phyloP scores from a whole-genome alignment of 2,888 invertebrate species.

The Epinotia ramella region DNA sequence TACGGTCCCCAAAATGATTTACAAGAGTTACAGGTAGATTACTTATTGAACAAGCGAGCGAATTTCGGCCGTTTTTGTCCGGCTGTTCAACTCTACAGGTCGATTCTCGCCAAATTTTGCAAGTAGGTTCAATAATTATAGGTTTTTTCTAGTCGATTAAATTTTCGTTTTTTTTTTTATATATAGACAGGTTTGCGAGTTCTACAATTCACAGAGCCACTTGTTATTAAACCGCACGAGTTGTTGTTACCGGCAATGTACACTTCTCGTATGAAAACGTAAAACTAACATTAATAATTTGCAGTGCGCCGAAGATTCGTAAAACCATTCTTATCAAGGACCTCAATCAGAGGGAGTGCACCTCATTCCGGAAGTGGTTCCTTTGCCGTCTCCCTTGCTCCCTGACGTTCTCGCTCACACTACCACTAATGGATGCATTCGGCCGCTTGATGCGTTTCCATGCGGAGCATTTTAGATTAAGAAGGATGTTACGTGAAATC shows the following conservation, averaged over 20 bases:
- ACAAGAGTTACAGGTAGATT: too few relatives aligned
- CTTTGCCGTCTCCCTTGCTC: constrained; percentile 75
- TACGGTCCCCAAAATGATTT: too few relatives aligned
- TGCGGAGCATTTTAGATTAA: constrained; percentile 65
- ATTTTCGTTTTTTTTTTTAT: too few relatives aligned
- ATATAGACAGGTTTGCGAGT: too few relatives aligned
- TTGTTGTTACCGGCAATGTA: neutral
- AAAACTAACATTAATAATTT: constrained; percentile 22
- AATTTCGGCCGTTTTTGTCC: too few relatives aligned
- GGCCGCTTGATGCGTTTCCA: constrained; percentile 69
- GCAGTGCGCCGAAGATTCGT: constrained; percentile 24
- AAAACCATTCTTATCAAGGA: constrained; percentile 41
- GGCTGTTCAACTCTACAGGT: too few relatives aligned
- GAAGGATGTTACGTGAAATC: neutral
- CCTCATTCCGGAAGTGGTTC: constrained; percentile 86
- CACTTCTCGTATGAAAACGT: neutral
- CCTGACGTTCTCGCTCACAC: constrained; percentile 28
- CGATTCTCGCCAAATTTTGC: too few relatives aligned
- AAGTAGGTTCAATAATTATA: too few relatives aligned
- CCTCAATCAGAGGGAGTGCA: constrained; percentile 85
- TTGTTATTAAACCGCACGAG: neutral
- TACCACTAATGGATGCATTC: constrained; percentile 71
- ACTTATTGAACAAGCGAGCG: too few relatives aligned
- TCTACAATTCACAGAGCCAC: neutral
- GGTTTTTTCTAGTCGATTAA: neutral